phyloP scores from a whole-genome alignment of 2,113 vertebrate genomes.

The Platichthys flesus region DNA sequence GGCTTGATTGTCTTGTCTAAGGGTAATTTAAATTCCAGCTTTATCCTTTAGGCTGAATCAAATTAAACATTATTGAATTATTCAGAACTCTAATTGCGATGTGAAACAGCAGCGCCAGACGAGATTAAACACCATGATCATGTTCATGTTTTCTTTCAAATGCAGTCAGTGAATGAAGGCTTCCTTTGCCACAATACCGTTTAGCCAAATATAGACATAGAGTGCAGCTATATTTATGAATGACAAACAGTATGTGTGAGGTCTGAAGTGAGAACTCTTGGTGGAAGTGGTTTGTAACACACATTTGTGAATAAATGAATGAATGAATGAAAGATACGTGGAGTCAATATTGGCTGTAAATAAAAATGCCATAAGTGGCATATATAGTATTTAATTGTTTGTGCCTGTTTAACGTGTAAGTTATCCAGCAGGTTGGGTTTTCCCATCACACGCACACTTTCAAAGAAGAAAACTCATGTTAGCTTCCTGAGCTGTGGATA shows the following conservation, averaged over 20 bases:
- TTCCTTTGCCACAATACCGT: not conserved
- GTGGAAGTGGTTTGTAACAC: conserved; percentile 48
- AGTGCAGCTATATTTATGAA: conserved; percentile 40
- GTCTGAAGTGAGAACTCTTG: conserved; percentile 21
- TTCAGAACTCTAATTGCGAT: conserved; percentile 31
- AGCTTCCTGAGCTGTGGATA: not conserved
- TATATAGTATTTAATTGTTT: not conserved
- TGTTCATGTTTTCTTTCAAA: not conserved
- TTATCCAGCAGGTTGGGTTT: conserved; percentile 9
- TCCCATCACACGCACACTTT: not conserved
- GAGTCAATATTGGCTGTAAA: not conserved
- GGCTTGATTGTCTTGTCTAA: conserved; percentile 58
- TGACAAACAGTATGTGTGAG: conserved; percentile 30
- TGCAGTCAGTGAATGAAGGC: not conserved
- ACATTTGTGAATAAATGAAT: conserved; percentile 44
- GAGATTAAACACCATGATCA: not conserved
- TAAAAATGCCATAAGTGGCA: not conserved
- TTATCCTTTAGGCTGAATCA: conserved; percentile 19
- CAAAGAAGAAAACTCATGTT: not conserved
- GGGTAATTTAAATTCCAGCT: conserved; percentile 65
- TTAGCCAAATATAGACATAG: not conserved
- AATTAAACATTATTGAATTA: conserved; percentile 46
- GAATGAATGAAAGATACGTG: not conserved
- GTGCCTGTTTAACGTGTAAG: not conserved
- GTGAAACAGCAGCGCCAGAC: conserved; percentile 6